Base-by-base conservation (phyloP, 2,888 invertebrate species). In the Mimas tiliae region DNA sequence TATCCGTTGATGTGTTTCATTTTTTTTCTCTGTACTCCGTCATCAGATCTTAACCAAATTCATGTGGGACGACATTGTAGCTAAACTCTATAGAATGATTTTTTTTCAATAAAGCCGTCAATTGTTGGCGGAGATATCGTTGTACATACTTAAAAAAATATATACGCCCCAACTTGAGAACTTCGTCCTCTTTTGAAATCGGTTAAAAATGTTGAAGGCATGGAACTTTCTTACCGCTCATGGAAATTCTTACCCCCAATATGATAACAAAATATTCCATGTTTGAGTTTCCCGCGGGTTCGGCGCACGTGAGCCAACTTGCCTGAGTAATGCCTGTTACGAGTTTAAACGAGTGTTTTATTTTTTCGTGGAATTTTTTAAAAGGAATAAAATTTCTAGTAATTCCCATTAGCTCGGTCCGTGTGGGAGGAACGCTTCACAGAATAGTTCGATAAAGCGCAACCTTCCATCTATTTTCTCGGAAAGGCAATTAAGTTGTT, bases 321-420 rank as follows among this genome's bases (percentile, higher is more conserved):
- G 71, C 70, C 82, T 84, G 82, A 86, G 74, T 84, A 80, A 86
- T 82, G 82, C 73, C 69, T 70, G 66, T 69, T 69, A 79, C 82
- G 81, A 74, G 74, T 70, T 71, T 69, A 65, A 69, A 72, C 67
- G 72, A 74, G 75, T 71, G 65, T 70, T 72, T 73, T 75, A 76
- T 77, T 73, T 70, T 74, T 77, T 76, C 72, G 65, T 27, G 65
- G 72, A 72, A 74, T 69, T 63, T 73, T 75, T 75, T 71, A 68
- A 70, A 70, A 69, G 65, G 64, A 65, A 65, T 62, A 48, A 70
- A 69, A 72, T 67, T 64, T 67, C 69, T 21, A 58, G 48, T 16
- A 53, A 58, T 58, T 58, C 52, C 47, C 16, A 16, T 16, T 42
- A 34, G 48, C 33, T n/a, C 48, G 12, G 12, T 51, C 21, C 62